Evolutionary conservation across 2,797 vertebrate species (phyloP), one percentile per base, ranked within the genome.

Genomic region (Bufotes viridis): DNA sequence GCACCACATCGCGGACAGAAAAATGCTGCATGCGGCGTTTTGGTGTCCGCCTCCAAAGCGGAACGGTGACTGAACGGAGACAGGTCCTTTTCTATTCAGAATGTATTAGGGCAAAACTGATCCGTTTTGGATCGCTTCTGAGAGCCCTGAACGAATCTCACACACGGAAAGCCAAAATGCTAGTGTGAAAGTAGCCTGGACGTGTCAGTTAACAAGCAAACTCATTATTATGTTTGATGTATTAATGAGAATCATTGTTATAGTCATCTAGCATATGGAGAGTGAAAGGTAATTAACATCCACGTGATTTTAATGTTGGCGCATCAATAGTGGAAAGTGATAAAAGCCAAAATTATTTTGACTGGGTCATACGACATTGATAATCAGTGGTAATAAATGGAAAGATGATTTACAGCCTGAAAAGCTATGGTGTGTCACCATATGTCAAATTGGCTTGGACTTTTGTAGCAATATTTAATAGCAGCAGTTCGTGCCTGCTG

Each of bases 381-480:
- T 51, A 81, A 13, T 15, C 13, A 65, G 17, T 11, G 8, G 22
- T 7, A 18, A 10, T 65, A 49, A 49, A 63, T 63, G 10, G 29
- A 3, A 63, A 63, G 58, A 13, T 63, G 13, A 81, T 63, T 63
- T 63, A 15, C 18, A 63, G 67, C 51, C 72, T 34, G 78, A 26
- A 79, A 20, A 69, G 78, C 29, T 20, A 18, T 10, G 74, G 18
- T 49, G 26, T 69, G 55, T 84, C 82, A 84, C 69, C 79, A 72
- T 9, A 78, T 84, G 26, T 80, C 65, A 80, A 78, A 84, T 80
- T 79, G 75, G 12, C 15, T 22, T 79, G 82, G 58, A 55, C 82
- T 80, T 69, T 83, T 63, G 26, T 67, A 78, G 9, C n/a, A 24
- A 42, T 42, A 42, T 42, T 1, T 42, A 42, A 42, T 42, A 3